Base-by-base conservation (phyloP, 2,113 vertebrate genomes). In the Pelodiscus sinensis region DNA sequence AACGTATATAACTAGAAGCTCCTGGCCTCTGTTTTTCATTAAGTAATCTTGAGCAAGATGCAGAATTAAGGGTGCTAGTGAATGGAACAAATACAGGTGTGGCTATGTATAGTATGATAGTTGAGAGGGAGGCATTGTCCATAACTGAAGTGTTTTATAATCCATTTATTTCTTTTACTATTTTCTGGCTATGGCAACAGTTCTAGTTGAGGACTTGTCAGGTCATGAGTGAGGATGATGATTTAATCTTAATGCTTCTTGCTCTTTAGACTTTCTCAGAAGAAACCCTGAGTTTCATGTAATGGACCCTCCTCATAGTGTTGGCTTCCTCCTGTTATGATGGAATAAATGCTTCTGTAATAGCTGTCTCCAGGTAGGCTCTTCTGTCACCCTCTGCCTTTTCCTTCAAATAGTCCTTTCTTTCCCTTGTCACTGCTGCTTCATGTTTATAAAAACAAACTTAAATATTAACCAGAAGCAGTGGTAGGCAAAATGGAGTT, bases 231-330 rank as follows among this genome's bases (percentile, higher is more conserved):
- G 87, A 90, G 95, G 81, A 96, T 95, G 95, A 95, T 79, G 87
- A 96, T 93, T 97, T 96, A 97, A 96, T 96, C 82, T 96, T 97
- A 96, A 96, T 96, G 93, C 94, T 96, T 96, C 93, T 97, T 90
- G 60, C 91, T 96, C 96, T 97, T 97, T 92, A 97, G 96, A 95
- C 94, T 95, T 97, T 97, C 96, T 97, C 96, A 96, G 96, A 97
- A 95, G 97, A 97, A 91, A 87, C 94, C 29, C 92, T 97, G 93
- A 96, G 95, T 44, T 54, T 79, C 71, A 96, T 93, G 96, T 93
- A 95, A 84, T 93, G 79, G 79, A 79, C 90, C 93, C 81, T 96
- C 93, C 88, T 90, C 95, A 92, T 96, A 96, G 90, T 94, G 92
- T 93, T 97, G 94, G 60, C 94, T 96, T 95, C 97, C 94, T 97